phyloP scores from a whole-genome alignment of 92 coral and sea anemone genomes.

The Porites cylindrica region DNA sequence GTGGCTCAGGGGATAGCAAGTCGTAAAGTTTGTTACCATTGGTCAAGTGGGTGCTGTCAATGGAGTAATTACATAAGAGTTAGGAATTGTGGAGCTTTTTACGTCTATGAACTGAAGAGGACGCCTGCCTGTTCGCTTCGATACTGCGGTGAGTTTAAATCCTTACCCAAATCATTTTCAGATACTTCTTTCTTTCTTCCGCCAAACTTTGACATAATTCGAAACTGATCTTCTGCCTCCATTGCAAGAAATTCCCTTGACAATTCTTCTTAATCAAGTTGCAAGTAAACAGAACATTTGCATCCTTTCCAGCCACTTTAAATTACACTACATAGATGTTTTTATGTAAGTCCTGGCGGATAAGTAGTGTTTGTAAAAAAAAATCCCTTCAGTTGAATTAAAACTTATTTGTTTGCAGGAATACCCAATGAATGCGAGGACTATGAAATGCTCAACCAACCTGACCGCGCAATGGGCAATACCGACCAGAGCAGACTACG shows the following conservation, averaged over 20 bases:
- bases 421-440: not conserved
- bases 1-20: not conserved
- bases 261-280: no score
- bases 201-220: no score
- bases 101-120: slow-evolving; percentile 17
- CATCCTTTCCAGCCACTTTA: no score
- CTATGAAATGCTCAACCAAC: not conserved
- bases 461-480: not conserved
- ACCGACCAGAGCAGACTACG: not conserved
- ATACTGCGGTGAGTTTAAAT: not conserved
- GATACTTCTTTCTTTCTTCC: no score
- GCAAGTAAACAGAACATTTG: no score
- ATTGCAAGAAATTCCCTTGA: no score
- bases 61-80: slow-evolving; percentile 18
- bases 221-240: no score
- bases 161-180: no score
- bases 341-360: no score
- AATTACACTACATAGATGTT: no score
- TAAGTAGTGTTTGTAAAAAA: no score
- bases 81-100: slow-evolving; percentile 25
- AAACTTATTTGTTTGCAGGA: not conserved
- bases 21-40: slow-evolving; percentile 8
- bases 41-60: slow-evolving; percentile 16
- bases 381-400: not conserved
- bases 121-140: not conserved